phyloP scores from a whole-genome alignment of 2,113 vertebrate genomes.

The Rhinichthys klamathensis region DNA sequence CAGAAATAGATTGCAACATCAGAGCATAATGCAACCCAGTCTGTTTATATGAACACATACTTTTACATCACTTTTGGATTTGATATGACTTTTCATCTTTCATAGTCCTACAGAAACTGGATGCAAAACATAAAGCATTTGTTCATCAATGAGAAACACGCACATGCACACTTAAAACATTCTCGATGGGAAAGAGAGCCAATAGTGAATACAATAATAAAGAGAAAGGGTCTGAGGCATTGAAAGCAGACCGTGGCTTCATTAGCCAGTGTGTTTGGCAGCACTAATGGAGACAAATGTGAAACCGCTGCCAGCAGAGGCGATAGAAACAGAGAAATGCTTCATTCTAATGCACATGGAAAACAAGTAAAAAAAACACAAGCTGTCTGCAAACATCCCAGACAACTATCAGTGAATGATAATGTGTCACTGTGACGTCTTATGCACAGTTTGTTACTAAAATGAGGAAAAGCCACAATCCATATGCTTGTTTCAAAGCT shows the following conservation, averaged over 20 bases:
- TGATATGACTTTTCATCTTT: background rate
- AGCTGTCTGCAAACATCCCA: background rate
- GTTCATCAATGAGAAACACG: background rate
- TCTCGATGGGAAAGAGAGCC: background rate
- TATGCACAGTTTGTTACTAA: background rate
- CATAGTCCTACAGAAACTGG: background rate
- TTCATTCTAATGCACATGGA: constrained; percentile 48
- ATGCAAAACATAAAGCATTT: background rate
- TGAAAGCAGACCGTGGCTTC: constrained; percentile 23
- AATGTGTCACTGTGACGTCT: background rate
- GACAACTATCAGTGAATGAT: background rate
- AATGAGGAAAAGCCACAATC: background rate
- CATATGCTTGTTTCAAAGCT: background rate
- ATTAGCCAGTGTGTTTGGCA: constrained; percentile 54
- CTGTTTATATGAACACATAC: no score
- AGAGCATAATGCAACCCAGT: background rate
- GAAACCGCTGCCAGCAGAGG: constrained; percentile 52
- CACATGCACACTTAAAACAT: background rate
- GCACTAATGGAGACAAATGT: constrained; percentile 65
- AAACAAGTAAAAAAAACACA: constrained; percentile 36
- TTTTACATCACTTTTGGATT: background rate
- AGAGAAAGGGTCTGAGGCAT: background rate
- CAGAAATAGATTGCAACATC: background rate
- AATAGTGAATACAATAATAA: constrained; percentile 28
- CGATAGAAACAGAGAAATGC: constrained; percentile 30